Base-by-base conservation (phyloP, 2,797 vertebrate genomes). In the Hippopotamyrus pictus region DNA sequence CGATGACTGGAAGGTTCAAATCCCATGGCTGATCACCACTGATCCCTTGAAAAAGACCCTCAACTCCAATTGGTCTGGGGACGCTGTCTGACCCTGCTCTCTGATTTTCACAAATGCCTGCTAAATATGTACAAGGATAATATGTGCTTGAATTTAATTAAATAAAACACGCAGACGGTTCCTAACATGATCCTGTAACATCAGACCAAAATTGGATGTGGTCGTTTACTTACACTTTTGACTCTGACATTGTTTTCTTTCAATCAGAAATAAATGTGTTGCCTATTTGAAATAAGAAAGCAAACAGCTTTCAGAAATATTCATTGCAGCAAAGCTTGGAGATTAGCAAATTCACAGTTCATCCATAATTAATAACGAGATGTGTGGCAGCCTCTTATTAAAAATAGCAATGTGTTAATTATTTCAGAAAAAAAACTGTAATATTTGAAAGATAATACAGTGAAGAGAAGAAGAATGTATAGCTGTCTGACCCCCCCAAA, bases 321-420 rank as follows among this genome's bases (percentile, higher is more conserved):
- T 79, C 76, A 41, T 79, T 11, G 44, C 82, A 0, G 82, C 22
- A 48, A 84, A 51, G 44, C 48, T 84, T 51, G 19, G 82, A 84
- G 82, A 84, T 48, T 50, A 84, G 46, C 82, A 84, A 84, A 48
- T 51, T 51, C 48, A 29, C 82, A 84, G 82, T 50, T 48, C 48
- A 51, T 84, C 44, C 48, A 84, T 84, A 84, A 84, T 84, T 84
- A 51, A 84, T 48, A 51, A 84, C 46, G 11, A 84, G 48, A 84
- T 50, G 48, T 48, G 82, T 22, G 22, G 22, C 50, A 25, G 46
- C 3, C n/a, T 25, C 44, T 84, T 84, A 84, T 84, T 84, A 48
- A 84, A 84, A 51, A 84, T 51, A 84, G 46, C 48, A 84, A 48
- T 84, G 82, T 51, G 82, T 84, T 84, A 84, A 84, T 51, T 84